Evolutionary conservation across 1,140 invertebrate species (phyloP), one percentile per base, ranked within the genome.

Genomic region (Drosophila cardini): DNA sequence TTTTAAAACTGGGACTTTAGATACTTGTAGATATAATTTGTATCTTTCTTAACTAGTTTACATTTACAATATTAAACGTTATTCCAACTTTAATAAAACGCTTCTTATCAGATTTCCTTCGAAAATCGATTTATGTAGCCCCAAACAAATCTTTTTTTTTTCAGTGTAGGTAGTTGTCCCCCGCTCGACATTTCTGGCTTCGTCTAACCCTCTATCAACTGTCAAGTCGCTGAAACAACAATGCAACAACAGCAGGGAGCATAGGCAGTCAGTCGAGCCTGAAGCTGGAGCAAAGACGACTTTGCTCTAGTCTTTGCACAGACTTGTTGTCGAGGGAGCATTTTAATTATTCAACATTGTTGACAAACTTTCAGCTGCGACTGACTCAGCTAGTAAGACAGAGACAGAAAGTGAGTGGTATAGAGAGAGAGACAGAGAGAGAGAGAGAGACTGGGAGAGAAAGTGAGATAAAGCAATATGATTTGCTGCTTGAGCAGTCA

Each of bases 311-410:
- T 75, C 78, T 73, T 72, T 61, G 77, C 62, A 67, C 64, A 87
- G 79, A 83, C 72, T 77, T 64, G 56, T 70, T 89, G 80, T 79
- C 87, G 61, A 80, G 87, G 87, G 87, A 90, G 87, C 87, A 84
- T 90, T 90, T 90, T 90, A 90, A 90, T 90, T 90, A 90, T 90
- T 90, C 87, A 90, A 84, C 83, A 90, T 83, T 90, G 87, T 90
- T 90, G 87, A 90, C 87, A 90, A 90, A 90, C 78, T 80, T 90
- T 90, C 75, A 75, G 72, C 82, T 80, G 76, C 55, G 70, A 62
- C 67, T 58, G 73, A 63, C 56, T 42, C 58, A 62, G 52, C 52
- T 48, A 40, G 21, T 5, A 11, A 45, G 21, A 18, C 21, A 32
- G 26, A 42, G 34, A 63, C 0, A 50, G 26, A 55, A 15, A 11